Base-by-base conservation (phyloP, 2,113 vertebrate species). In the Platanista minor region DNA sequence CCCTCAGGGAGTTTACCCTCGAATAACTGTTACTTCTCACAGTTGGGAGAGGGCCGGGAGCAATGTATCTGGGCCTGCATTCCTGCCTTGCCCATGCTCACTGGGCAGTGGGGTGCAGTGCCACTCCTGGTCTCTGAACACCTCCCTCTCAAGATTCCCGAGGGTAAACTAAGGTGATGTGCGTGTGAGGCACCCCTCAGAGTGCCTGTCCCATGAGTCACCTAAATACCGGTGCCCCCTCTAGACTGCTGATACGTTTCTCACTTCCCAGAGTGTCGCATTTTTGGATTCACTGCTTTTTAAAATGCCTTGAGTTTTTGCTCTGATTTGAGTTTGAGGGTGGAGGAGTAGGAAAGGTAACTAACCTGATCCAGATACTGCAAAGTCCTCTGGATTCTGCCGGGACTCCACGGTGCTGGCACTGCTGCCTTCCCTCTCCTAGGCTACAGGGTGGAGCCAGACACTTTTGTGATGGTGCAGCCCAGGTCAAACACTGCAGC, bases 381-480 rank as follows among this genome's bases (percentile, higher is more conserved):
- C 31, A 31, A 29, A 59, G 27, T 8, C 54, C 39, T 61, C 57
- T 31, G 74, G 33, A 6, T n/a, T 49, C 52, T 17, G 11, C 49
- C 41, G 0, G 10, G 41, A 4, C 15, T 1, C 6, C 9, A 1
- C 1, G 5, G 33, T 5, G 21, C 8, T 1, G 6, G 49, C 17
- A 39, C 8, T 0, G 69, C 12, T 18, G 6, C 2, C 0, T 36
- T 17, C 61, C 21, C 64, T 72, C 46, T 31, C 31, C 9, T 0
- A 2, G 20, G 49, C n/a, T 54, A 6, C 9, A 6, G 2, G 3
- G 49, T 3, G 2, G 61, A 8, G 29, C 12, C 9, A 13, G 25
- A 46, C 54, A 21, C 18, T 21, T 41, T n/a, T 4, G 0, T 0
- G 33, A 33, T 1, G 36, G 11, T 11, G 66, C 59, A 43, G 17